Percentiles rank a stretch among this genome's conserved stretches.
phyloP scores from a whole-genome alignment of 2,797 vertebrate species.

The Crocidura indochinensis region DNA sequence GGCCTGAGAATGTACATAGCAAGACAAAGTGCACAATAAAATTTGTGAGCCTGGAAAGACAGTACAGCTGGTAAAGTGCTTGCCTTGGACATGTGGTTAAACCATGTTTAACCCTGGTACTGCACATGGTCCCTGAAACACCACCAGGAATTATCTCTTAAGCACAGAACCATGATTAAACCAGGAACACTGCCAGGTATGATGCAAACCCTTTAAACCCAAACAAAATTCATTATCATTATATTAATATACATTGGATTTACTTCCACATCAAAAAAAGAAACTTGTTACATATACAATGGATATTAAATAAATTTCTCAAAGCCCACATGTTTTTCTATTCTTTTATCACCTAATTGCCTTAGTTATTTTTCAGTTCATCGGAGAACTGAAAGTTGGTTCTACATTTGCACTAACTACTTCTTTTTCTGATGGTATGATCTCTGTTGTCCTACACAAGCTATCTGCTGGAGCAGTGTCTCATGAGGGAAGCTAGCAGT shows the following conservation, averaged over 20 bases:
- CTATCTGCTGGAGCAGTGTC: neutral
- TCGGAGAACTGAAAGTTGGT: neutral
- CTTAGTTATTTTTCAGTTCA: neutral
- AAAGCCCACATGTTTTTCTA: neutral
- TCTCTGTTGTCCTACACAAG: too few relatives aligned
- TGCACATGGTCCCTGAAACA: too few relatives aligned
- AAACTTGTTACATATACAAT: neutral
- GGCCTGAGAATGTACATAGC: neutral
- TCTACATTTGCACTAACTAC: neutral
- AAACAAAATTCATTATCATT: too few relatives aligned
- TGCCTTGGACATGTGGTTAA: too few relatives aligned
- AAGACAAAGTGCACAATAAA: slow-evolving; percentile 3
- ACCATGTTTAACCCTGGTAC: too few relatives aligned
- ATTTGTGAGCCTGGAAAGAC: neutral
- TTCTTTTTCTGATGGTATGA: neutral
- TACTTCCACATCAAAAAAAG: neutral
- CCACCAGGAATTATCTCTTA: too few relatives aligned
- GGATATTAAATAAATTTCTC: slow-evolving; percentile 4
- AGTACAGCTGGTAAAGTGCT: too few relatives aligned
- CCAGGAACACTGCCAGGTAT: too few relatives aligned
- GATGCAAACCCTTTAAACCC: too few relatives aligned
- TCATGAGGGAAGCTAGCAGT: neutral
- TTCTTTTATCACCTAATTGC: neutral
- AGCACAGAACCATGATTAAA: too few relatives aligned
- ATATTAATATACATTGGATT: neutral